Base-by-base conservation (phyloP, 1,140 invertebrate species). In the Drosophila pandora region DNA sequence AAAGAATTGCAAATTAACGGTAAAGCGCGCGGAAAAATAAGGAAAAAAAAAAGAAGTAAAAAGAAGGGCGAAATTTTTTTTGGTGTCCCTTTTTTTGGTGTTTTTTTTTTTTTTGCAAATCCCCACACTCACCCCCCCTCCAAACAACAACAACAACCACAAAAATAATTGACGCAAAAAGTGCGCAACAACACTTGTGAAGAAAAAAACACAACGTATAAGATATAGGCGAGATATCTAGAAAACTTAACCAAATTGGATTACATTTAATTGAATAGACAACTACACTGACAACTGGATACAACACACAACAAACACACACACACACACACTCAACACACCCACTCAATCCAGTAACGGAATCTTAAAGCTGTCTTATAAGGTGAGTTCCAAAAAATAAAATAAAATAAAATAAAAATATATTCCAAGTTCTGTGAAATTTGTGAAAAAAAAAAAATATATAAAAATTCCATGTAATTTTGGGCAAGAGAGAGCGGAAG, bases 131-230 rank as follows among this genome's bases (percentile, higher is more conserved):
- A 5, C 34, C 34, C 3, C 2, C 34, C 8, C 34, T 1, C 5
- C 0, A 10, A 9, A 37, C 5, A 37, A 10, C 34, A 37, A 37
- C 34, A 7, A 37, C 5, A 37, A 12, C 12, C 8, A 37, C 34
- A 39, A 39, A 32, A 43, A 10, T 21, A 28, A 52, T 64, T 64
- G 47, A 67, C 63, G 63, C 34, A 53, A 43, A 64, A 67, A 63
- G 63, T 67, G 63, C 63, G 59, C 63, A 67, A 68, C 63, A 67
- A 75, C 71, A 76, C 72, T 75, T 76, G 72, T 53, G 49, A 78
- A 17, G 17, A 57, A 78, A 57, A 78, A 57, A 69, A 41, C 45
- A 34, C 34, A 50, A 45, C 25, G 25, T 28, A 28, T 28, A 28
- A 28, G 25, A 28, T 28, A 54, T 47, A 47, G 23, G 32, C 28